Evolutionary conservation across 2,888 invertebrate genomes (phyloP).

Genomic region (Pimpla rufipes): DNA sequence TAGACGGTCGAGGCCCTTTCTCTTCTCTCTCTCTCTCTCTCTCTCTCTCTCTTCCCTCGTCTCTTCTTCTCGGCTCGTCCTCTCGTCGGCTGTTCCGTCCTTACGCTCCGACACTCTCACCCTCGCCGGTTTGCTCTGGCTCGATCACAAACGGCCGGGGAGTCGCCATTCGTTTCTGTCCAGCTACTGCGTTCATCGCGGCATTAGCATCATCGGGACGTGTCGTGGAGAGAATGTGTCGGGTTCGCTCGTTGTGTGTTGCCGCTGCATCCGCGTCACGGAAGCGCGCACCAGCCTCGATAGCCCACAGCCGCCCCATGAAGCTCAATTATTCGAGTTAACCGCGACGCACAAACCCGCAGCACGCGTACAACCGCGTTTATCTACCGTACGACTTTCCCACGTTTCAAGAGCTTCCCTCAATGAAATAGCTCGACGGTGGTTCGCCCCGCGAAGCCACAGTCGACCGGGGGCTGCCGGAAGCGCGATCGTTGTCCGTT

Average conservation of each 20-base stretch:
- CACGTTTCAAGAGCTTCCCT: conserved; percentile 60
- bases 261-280: conserved; percentile 52
- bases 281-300: conserved; percentile 50
- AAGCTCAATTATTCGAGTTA: conserved; percentile 65
- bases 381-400: conserved; percentile 48
- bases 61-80: neutral
- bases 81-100: neutral
- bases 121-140: conserved; percentile 55
- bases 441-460: neutral
- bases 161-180: conserved; percentile 1
- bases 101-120: conserved; percentile 25
- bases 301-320: conserved; percentile 47
- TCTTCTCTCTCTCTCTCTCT: conserved; percentile 35
- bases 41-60: conserved; percentile 25
- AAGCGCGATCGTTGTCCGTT: no score
- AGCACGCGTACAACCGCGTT: conserved; percentile 56
- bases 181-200: neutral
- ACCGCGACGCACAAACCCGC: conserved; percentile 60
- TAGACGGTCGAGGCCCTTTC: conserved; percentile 58
- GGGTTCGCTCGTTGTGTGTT: conserved; percentile 27
- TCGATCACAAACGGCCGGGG: conserved; percentile 51
- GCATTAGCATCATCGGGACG: conserved; percentile 13
- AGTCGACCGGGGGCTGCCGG: no score
- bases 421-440: conserved; percentile 4
- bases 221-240: conserved; percentile 4